Conservation (phyloP, 2,797 vertebrate genomes). For the Rhynchotus rufescens region DNA sequence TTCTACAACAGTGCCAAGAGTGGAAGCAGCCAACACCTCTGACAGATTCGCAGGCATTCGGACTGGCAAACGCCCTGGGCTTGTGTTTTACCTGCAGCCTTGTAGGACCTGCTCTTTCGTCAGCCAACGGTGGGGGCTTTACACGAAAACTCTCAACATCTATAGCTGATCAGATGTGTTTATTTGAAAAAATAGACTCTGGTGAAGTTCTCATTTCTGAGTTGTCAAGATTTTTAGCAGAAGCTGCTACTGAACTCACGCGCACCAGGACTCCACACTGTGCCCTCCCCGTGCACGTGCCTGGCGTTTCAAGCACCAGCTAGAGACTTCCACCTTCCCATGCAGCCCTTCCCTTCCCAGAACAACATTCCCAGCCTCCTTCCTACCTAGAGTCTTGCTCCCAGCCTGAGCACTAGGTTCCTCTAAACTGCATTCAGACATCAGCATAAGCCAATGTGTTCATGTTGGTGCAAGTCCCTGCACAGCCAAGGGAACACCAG, state of each 20-base stretch:
- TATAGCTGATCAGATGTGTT: not conserved
- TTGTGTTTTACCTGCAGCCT: not conserved
- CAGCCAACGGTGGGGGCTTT: not conserved
- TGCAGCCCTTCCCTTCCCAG: not conserved
- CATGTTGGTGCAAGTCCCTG: not conserved
- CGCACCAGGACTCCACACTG: not conserved
- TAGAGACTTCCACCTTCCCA: not conserved
- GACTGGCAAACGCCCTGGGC: not conserved
- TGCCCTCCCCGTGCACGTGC: not conserved
- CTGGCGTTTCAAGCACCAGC: not conserved
- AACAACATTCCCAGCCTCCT: not conserved
- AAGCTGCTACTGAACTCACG: not conserved
- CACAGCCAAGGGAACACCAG: not conserved
- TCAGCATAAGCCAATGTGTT: not conserved
- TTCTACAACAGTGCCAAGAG: accelerated
- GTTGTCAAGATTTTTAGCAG: not conserved
- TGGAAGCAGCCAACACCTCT: not conserved
- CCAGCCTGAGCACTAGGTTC: not conserved
- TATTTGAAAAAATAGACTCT: not conserved
- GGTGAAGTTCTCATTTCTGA: not conserved
- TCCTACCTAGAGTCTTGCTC: not conserved
- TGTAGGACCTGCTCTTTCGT: not conserved
- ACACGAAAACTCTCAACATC: accelerated
- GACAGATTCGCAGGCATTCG: not conserved
- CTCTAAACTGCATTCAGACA: not conserved